Evolutionary conservation across 1,140 invertebrate species (phyloP).

Genomic region (Drosophila cardini): DNA sequence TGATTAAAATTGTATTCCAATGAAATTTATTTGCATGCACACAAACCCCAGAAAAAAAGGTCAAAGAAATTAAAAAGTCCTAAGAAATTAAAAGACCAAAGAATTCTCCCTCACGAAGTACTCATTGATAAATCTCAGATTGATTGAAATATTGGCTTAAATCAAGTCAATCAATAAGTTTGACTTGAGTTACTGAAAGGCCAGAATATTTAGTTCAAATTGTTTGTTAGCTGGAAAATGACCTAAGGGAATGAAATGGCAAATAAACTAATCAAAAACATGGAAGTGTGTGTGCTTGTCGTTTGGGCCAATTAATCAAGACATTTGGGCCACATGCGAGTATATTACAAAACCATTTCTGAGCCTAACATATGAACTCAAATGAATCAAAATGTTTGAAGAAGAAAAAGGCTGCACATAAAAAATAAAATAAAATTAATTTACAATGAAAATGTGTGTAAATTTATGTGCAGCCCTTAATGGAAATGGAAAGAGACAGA

Average conservation of each 20-base stretch:
- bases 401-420: slow-evolving; percentile 41
- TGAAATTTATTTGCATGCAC: slow-evolving; percentile 48
- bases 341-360: slow-evolving; percentile 9
- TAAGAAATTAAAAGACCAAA: not conserved
- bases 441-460: slow-evolving; percentile 73
- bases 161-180: slow-evolving; percentile 13
- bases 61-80: slow-evolving; percentile 21
- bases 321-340: slow-evolving; percentile 43
- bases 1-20: slow-evolving; percentile 62
- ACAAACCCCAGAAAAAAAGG: slow-evolving; percentile 3
- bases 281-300: slow-evolving; percentile 27
- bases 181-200: slow-evolving; percentile 16
- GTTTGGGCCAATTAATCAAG: slow-evolving; percentile 57
- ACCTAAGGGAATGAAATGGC: not conserved
- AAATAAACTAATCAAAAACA: slow-evolving; percentile 52
- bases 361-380: slow-evolving; percentile 48
- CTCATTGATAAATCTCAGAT: slow-evolving; percentile 31
- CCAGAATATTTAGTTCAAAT: slow-evolving; percentile 51
- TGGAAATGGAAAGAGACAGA: not conserved
- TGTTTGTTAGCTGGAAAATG: not conserved
- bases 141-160: slow-evolving; percentile 49
- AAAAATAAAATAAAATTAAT: slow-evolving; percentile 64
- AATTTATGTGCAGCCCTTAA: slow-evolving; percentile 32
- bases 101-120: not conserved
- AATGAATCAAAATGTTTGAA: slow-evolving; percentile 55